Percentiles rank a stretch among this genome's conserved stretches.
Conservation (phyloP, 1,140 invertebrate genomes). For the Drosophila guanche region DNA sequence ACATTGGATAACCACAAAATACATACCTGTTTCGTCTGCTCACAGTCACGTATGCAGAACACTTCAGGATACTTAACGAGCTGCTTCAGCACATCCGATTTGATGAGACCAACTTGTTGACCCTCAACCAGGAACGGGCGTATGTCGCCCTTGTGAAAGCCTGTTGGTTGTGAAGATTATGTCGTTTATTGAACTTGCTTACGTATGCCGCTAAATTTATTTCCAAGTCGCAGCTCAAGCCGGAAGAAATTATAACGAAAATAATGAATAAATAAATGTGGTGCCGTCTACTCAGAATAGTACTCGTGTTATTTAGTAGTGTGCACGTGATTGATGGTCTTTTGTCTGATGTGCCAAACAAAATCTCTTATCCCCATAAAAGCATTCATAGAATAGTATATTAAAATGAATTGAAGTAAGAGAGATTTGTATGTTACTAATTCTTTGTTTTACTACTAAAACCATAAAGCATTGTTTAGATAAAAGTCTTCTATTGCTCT, state of each 20-base stretch:
- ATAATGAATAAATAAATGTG: neutral
- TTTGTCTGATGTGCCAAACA: conserved; percentile 1
- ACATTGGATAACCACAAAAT: neutral
- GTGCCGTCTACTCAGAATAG: neutral
- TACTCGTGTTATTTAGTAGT: neutral
- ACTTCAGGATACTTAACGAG: conserved; percentile 93
- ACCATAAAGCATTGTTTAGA: neutral
- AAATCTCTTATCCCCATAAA: conserved; percentile 21
- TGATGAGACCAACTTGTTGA: conserved; percentile 93
- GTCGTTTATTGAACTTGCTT: conserved; percentile 23
- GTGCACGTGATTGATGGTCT: neutral
- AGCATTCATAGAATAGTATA: conserved; percentile 17
- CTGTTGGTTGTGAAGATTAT: conserved; percentile 81
- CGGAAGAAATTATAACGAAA: neutral
- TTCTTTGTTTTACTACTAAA: neutral
- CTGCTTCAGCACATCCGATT: conserved; percentile 91
- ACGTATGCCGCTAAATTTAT: neutral
- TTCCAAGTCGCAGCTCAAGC: too few relatives aligned
- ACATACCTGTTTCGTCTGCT: conserved; percentile 75
- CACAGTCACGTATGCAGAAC: conserved; percentile 83
- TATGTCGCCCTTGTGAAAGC: conserved; percentile 89
- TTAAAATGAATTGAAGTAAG: neutral
- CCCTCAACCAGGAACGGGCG: conserved; percentile 94
- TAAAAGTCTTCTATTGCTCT: neutral
- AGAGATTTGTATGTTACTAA: neutral